Conservation (phyloP, 2,888 invertebrate species). For the Prenolepis imparis region DNA sequence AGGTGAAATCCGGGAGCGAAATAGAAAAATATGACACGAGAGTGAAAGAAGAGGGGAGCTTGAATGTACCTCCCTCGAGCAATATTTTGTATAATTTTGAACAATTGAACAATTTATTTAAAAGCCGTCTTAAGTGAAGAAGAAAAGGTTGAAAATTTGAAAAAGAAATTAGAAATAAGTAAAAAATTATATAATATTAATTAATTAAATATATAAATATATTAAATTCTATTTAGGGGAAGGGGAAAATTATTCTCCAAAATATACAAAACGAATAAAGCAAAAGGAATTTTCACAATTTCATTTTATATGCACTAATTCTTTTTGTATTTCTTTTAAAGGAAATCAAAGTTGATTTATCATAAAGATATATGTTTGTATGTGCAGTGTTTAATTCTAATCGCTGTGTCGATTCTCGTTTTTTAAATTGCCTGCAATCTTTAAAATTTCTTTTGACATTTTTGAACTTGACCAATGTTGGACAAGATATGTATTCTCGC, state of each 20-base stretch:
- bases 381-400: background rate
- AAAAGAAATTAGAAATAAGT: background rate
- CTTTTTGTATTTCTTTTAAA: background rate
- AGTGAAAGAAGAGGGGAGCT: conserved; percentile 50
- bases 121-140: conserved; percentile 15
- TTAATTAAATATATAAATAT: background rate
- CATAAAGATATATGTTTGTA: background rate
- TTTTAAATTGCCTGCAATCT: background rate
- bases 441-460: background rate
- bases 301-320: background rate
- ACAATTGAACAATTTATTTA: conserved; percentile 41
- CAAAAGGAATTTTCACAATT: background rate
- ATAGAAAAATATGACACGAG: conserved; percentile 24
- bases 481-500: background rate
- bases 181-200: background rate
- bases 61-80: conserved; percentile 36
- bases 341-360: background rate
- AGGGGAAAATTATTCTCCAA: too few species aligned
- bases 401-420: background rate
- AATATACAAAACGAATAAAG: background rate
- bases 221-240: background rate
- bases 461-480: background rate
- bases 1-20: conserved; percentile 33
- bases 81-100: conserved; percentile 47
- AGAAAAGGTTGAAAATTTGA: background rate